Evolutionary conservation across 1,140 invertebrate species (phyloP), one percentile per base, ranked within the genome.

Genomic region (Cardiocondyla obscurior): DNA sequence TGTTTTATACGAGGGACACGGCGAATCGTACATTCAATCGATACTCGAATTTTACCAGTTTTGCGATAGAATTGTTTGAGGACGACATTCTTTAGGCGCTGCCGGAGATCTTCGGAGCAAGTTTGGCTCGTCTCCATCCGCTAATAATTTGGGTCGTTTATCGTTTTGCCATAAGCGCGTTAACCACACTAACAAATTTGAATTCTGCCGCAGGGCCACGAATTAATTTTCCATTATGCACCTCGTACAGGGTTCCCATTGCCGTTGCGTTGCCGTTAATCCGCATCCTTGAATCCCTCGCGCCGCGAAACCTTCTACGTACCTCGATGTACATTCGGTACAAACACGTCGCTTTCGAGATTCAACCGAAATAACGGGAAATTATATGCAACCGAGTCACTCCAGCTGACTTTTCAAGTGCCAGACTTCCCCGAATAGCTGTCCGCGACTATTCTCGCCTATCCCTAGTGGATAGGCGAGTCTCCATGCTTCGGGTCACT

Each of bases 371-470:
- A 55, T 62, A 82, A 77, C 49, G 46, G 72, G 72, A 77, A 82
- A 82, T 77, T 82, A 36, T 77, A 82, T 82, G 81, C 81, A 82
- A 82, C 74, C 44, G 67, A 83, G 82, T 83, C 82, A 83, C 74
- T 73, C 74, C 79, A 49, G 74, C 74, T 79, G 82, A 83, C 74
- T 83, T 81, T 69, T 74, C 16, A 81, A 83, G 73, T 83, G 82
- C 25, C 53, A 14, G 30, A 1, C 42, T 33, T 0, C 39, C 33
- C n/a, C 51, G 76, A 44, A 14, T 33, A 19, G 42, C 51, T 19
- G 49, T 19, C 36, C 42, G 74, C 22, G 28, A 72, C 28, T 33
- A 30, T 25, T 33, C 14, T 28, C 57, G 55, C 42, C 42, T n/a
- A 25, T 19, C 39, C 30, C 12, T 33, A 30, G 14, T 39, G 57